These are phyloP conservation scores for Drosophila sechellia DNA, from an alignment of 1,140 invertebrate genomes.

Conservation along the genomic window DNA sequence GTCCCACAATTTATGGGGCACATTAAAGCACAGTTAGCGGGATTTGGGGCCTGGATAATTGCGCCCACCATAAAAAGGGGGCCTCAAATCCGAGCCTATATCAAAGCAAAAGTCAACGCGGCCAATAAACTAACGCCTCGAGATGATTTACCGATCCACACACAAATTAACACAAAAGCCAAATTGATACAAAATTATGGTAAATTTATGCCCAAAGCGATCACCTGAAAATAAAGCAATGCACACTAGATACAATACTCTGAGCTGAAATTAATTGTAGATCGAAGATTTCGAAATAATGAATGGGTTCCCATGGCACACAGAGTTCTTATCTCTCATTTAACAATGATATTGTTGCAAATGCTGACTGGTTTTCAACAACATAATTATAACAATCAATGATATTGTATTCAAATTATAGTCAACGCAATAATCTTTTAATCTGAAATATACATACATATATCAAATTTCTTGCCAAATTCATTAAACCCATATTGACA, in stretches of 20 bases:
- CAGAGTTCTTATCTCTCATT: background rate
- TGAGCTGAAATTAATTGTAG: background rate
- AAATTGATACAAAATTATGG: slow-evolving; percentile 50
- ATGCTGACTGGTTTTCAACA: background rate
- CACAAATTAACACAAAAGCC: slow-evolving; percentile 46
- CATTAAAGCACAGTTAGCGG: slow-evolving; percentile 75
- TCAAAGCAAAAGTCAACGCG: slow-evolving; percentile 29
- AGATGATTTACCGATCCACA: slow-evolving; percentile 47
- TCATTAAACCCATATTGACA: too few species aligned
- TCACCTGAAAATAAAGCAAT: slow-evolving; percentile 9
- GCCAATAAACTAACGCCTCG: slow-evolving; percentile 63
- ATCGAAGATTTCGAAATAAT: background rate
- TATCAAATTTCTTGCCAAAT: too few species aligned
- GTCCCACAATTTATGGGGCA: slow-evolving; percentile 67
- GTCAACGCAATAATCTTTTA: background rate
- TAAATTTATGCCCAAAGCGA: slow-evolving; percentile 37
- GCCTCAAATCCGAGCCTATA: slow-evolving; percentile 23
- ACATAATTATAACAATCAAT: background rate
- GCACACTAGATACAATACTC: slow-evolving; percentile 15
- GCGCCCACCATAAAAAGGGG: slow-evolving; percentile 24
- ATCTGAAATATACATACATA: background rate
- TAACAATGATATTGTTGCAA: background rate
- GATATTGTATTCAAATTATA: background rate
- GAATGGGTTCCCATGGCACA: background rate
- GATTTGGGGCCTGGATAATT: slow-evolving; percentile 60